A percentile compares a stretch with the other conserved stretches of the same genome.
These are phyloP conservation scores for Notodromas monacha DNA, from an alignment of 2,888 invertebrate species.

Conservation along the genomic window DNA sequence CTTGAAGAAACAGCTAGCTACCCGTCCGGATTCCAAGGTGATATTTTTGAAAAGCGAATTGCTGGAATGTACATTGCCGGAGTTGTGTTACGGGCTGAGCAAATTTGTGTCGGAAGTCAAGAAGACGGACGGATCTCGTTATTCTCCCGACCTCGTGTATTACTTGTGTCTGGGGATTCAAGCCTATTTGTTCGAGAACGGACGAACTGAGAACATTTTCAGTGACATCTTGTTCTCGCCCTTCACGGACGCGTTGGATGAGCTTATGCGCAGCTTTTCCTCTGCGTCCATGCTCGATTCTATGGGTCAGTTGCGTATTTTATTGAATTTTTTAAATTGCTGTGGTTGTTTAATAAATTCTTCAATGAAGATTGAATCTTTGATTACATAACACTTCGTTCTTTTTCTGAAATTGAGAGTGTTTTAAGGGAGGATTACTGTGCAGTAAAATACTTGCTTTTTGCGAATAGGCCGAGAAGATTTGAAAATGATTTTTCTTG, in stretches of 20 bases:
- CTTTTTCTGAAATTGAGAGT: no score
- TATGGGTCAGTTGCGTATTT: not conserved
- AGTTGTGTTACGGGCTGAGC: slow-evolving; percentile 58
- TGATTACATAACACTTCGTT: no score
- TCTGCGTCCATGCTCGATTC: not conserved
- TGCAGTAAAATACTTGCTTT: no score
- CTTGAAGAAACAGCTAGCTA: slow-evolving; percentile 27
- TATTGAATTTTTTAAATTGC: no score
- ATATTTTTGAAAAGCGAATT: slow-evolving; percentile 73
- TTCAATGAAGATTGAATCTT: no score
- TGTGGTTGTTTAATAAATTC: no score
- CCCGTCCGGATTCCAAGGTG: slow-evolving; percentile 28
- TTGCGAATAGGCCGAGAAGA: no score
- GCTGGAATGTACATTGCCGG: slow-evolving; percentile 55
- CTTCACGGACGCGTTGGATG: slow-evolving; percentile 65
- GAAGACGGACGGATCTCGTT: slow-evolving; percentile 65
- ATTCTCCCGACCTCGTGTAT: slow-evolving; percentile 75
- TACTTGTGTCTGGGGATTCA: slow-evolving; percentile 78
- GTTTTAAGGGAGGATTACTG: no score
- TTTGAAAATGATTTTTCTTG: no score
- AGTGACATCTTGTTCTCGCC: slow-evolving; percentile 69
- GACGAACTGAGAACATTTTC: slow-evolving; percentile 76
- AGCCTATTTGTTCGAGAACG: slow-evolving; percentile 71
- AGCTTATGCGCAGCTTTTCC: slow-evolving; percentile 45
- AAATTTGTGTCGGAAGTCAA: slow-evolving; percentile 69